phyloP scores from a whole-genome alignment of 2,113 vertebrate genomes.

The Tiliqua scincoides region DNA sequence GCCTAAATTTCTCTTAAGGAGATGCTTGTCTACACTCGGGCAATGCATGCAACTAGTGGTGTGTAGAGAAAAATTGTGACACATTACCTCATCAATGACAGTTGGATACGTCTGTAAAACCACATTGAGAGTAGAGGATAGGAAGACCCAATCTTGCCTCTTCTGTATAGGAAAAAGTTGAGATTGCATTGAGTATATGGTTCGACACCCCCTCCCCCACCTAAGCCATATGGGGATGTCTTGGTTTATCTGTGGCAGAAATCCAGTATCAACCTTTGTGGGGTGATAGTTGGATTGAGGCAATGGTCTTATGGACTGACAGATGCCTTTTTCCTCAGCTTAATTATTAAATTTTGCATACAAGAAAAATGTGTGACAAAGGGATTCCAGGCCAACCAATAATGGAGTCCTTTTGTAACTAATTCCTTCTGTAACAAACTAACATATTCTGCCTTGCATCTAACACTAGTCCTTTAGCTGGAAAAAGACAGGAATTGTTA shows the following conservation, averaged over 20 bases:
- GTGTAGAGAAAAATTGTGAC: neutral
- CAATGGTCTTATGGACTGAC: constrained; percentile 30
- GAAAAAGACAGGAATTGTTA: neutral
- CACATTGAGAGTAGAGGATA: neutral
- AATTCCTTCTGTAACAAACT: neutral
- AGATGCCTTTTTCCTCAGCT: constrained; percentile 38
- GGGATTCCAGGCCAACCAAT: constrained; percentile 23
- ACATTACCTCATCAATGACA: neutral
- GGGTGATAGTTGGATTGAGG: neutral
- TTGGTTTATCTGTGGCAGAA: neutral
- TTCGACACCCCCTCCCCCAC: too few relatives aligned
- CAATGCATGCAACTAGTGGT: neutral
- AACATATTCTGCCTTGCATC: constrained; percentile 13
- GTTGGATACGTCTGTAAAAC: too few relatives aligned
- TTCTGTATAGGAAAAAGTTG: neutral
- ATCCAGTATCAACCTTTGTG: neutral
- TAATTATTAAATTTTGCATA: constrained; percentile 16
- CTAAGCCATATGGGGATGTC: neutral
- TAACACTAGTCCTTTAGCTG: neutral
- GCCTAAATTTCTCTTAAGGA: constrained; percentile 52
- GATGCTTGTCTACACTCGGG: neutral
- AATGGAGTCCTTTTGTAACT: constrained; percentile 22
- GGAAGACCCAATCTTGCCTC: neutral
- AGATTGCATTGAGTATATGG: neutral
- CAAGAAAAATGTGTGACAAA: constrained; percentile 10